A percentile compares a stretch with the other conserved stretches of the same genome.
Evolutionary conservation across 2,797 vertebrate genomes (phyloP).

Genomic region (Pitangus sulphuratus): DNA sequence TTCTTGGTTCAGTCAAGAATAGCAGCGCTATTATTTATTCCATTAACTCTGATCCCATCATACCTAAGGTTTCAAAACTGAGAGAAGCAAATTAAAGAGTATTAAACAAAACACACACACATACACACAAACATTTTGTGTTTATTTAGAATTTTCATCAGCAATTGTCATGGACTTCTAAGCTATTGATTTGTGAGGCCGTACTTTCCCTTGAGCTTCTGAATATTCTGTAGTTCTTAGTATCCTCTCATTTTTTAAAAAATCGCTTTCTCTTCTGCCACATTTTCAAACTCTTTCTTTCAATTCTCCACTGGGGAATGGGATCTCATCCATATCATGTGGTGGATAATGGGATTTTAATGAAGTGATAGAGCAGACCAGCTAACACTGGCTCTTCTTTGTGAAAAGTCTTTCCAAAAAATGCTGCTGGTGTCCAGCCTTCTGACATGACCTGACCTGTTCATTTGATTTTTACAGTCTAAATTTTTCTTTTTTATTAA

Average conservation of each 20-base stretch:
- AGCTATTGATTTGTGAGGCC: not conserved
- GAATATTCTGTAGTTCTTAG: not conserved
- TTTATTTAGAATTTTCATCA: not conserved
- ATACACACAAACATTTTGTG: not conserved
- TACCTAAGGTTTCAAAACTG: not conserved
- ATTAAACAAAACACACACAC: not conserved
- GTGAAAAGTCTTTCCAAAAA: not conserved
- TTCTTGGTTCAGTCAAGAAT: not conserved
- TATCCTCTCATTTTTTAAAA: not conserved
- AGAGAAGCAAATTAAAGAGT: not conserved
- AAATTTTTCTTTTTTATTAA: not conserved
- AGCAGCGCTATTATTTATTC: not conserved
- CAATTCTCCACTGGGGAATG: not conserved
- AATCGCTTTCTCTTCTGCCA: not conserved
- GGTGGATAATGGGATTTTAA: slow-evolving; percentile 8
- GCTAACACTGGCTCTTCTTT: not conserved
- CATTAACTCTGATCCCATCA: not conserved
- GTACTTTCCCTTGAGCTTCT: not conserved
- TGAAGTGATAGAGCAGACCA: not conserved
- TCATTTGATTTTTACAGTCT: not conserved
- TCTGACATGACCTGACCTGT: not conserved
- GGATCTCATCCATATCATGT: not conserved
- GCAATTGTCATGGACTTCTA: not conserved
- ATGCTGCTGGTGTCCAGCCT: not conserved
- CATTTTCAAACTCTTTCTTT: not conserved